Evolutionary conservation across 2,113 vertebrate species (phyloP).

Genomic region (Hippocampus guttulatus): DNA sequence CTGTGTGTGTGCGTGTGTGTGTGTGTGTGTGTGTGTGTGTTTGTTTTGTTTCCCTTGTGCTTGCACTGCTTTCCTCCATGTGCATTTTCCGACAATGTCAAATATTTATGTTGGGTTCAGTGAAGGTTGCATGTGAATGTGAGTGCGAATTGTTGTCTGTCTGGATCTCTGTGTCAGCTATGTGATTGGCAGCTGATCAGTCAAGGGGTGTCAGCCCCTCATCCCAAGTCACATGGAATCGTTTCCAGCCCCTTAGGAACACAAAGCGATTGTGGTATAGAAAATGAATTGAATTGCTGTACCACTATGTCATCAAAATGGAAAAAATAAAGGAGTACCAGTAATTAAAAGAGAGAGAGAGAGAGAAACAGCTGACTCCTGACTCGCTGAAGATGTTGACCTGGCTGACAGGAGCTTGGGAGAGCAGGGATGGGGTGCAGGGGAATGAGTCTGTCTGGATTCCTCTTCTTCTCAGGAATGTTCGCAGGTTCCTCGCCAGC

Average conservation of each 20-base stretch:
- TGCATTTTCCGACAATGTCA: not conserved
- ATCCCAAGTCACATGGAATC: not conserved
- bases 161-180: not conserved
- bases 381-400: conserved; percentile 28
- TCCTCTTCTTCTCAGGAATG: conserved; percentile 57
- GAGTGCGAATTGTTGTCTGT: not conserved
- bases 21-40: no score
- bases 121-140: not conserved
- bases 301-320: not conserved
- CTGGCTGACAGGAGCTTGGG: conserved; percentile 32
- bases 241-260: not conserved
- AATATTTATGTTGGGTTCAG: not conserved
- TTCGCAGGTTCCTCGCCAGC: conserved; percentile 49
- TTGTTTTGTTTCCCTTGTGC: not conserved
- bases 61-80: not conserved
- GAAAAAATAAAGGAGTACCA: not conserved
- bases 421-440: conserved; percentile 14
- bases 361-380: conserved; percentile 9
- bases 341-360: not conserved
- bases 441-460: conserved; percentile 35
- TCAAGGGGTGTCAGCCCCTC: not conserved
- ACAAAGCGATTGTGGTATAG: not conserved
- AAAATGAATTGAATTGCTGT: not conserved
- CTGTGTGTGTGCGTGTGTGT: not conserved
- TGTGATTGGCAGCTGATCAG: not conserved